Evolutionary conservation across 2,113 vertebrate species (phyloP).

Genomic region (Erinaceus europaeus): DNA sequence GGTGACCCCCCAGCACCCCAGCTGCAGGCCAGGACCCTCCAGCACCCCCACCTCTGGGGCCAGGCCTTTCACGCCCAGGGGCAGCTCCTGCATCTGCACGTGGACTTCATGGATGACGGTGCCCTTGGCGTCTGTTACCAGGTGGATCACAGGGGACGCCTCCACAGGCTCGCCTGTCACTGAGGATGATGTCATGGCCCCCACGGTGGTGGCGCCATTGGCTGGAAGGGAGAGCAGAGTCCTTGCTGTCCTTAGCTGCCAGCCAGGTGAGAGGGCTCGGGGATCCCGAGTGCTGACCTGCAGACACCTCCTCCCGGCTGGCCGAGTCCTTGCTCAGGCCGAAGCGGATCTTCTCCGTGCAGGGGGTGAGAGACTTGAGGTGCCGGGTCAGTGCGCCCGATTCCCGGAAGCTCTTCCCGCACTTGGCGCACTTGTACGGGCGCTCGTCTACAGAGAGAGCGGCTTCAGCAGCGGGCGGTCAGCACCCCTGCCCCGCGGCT

Average conservation of each 20-base stretch:
- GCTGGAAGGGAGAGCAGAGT: conserved; percentile 80
- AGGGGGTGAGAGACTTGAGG: conserved; percentile 95
- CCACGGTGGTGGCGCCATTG: conserved; percentile 70
- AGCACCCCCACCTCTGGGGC: conserved; percentile 68
- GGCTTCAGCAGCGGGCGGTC: not conserved
- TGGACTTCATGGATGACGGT: conserved; percentile 93
- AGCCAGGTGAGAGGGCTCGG: not conserved
- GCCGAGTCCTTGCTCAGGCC: conserved; percentile 91
- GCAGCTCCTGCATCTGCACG: conserved; percentile 91
- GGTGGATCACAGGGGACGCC: conserved; percentile 85
- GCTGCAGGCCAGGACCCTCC: conserved; percentile 46
- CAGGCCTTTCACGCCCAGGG: conserved; percentile 75
- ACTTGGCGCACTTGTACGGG: conserved; percentile 94
- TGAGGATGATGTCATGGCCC: not conserved
- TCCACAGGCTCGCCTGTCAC: conserved; percentile 77
- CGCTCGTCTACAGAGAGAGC: conserved; percentile 88
- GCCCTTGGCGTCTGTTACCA: conserved; percentile 90
- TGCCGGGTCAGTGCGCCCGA: conserved; percentile 96
- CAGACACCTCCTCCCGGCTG: conserved; percentile 84
- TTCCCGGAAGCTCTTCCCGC: conserved; percentile 96
- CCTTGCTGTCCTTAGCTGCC: too few species aligned
- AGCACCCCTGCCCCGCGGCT: too few species aligned
- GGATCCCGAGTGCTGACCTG: conserved; percentile 82
- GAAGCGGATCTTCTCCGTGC: conserved; percentile 96
- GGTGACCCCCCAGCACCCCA: too few species aligned